phyloP scores from a whole-genome alignment of 2,888 invertebrate species.

The Petrolisthes cinctipes region DNA sequence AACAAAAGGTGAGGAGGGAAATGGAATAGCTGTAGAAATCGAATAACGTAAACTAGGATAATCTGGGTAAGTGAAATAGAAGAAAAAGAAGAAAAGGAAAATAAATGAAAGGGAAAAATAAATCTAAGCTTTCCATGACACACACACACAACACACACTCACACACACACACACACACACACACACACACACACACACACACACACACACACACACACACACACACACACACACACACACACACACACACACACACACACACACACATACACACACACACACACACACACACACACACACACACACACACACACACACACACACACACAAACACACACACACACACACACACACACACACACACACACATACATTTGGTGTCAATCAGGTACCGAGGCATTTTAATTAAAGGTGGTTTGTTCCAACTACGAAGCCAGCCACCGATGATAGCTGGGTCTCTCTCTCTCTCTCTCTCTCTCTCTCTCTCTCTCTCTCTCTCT shows the following conservation, averaged over 20 bases:
- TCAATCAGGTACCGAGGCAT: no score
- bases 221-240: neutral
- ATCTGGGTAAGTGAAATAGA: no score
- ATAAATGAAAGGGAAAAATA: no score
- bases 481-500: no score
- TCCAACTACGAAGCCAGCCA: no score
- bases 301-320: conserved; percentile 9
- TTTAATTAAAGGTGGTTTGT: no score
- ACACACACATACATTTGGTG: neutral
- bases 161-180: neutral
- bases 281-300: conserved; percentile 3
- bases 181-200: neutral
- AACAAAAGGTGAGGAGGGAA: no score
- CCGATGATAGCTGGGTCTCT: no score
- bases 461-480: no score
- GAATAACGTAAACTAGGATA: no score
- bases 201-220: neutral
- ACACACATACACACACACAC: neutral
- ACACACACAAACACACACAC: neutral
- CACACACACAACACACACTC: neutral
- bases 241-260: neutral
- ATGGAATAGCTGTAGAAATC: no score
- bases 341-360: neutral
- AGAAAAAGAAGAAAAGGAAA: no score
- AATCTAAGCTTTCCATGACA: neutral